Evolutionary conservation across 1,140 invertebrate genomes (phyloP).

Genomic region (Achatina immaculata): DNA sequence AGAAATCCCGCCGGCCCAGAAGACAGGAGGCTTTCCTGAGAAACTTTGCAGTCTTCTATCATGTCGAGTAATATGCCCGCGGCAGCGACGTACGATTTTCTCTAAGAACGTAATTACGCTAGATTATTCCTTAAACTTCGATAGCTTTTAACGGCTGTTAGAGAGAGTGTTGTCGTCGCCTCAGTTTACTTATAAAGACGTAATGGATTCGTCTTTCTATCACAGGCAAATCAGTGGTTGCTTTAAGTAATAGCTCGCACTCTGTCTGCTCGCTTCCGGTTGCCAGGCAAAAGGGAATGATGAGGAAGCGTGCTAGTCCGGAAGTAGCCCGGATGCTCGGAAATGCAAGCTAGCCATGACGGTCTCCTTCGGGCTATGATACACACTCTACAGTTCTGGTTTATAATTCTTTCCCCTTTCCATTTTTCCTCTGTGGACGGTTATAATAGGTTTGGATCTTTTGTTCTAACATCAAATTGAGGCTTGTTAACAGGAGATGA

Average conservation of each 20-base stretch:
- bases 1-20: conserved; percentile 24
- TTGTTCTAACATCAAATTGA: conserved; percentile 17
- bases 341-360: conserved; percentile 38
- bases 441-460: conserved; percentile 29
- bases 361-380: conserved; percentile 36
- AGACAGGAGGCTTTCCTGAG: conserved; percentile 8
- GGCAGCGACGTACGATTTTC: conserved; percentile 34
- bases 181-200: conserved; percentile 42
- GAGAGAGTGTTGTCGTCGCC: conserved; percentile 33
- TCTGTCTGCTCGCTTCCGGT: conserved; percentile 35
- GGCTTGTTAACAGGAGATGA: conserved; percentile 10
- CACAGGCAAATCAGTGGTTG: conserved; percentile 35
- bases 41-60: conserved; percentile 38
- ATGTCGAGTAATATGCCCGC: conserved; percentile 30
- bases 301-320: conserved; percentile 31
- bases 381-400: conserved; percentile 12
- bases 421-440: neutral
- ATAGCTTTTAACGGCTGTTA: conserved; percentile 36
- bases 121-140: conserved; percentile 41
- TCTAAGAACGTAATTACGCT: conserved; percentile 36
- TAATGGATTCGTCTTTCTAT: conserved; percentile 41
- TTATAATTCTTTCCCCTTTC: conserved; percentile 27
- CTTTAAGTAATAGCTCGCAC: conserved; percentile 41
- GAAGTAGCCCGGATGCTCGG: conserved; percentile 33
- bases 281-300: conserved; percentile 23